phyloP scores from a whole-genome alignment of 2,888 invertebrate species.

The Hololepta plana region DNA sequence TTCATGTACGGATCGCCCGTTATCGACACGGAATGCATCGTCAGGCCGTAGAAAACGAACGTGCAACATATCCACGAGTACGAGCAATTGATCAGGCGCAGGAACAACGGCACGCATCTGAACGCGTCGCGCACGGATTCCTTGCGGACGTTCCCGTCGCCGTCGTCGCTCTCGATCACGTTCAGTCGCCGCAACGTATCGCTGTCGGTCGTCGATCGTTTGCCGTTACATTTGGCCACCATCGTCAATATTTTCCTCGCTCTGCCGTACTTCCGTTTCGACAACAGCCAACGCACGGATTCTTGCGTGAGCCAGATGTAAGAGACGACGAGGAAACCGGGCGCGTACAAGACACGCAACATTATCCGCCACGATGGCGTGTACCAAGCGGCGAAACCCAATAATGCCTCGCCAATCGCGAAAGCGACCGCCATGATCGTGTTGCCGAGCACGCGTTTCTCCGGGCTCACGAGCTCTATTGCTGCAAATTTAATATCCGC shows the following conservation, averaged over 20 bases:
- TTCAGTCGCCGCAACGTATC: too few species aligned
- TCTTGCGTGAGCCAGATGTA: slow-evolving; percentile 49
- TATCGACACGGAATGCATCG: slow-evolving; percentile 53
- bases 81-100: slow-evolving; percentile 41
- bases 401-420: slow-evolving; percentile 45
- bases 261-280: slow-evolving; percentile 32
- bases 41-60: slow-evolving; percentile 61
- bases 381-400: slow-evolving; percentile 48
- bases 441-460: slow-evolving; percentile 51
- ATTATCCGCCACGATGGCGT: slow-evolving; percentile 47
- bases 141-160: slow-evolving; percentile 8
- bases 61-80: slow-evolving; percentile 60
- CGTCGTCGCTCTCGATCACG: slow-evolving; percentile 14
- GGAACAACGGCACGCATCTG: slow-evolving; percentile 31
- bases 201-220: too few species aligned
- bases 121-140: slow-evolving; percentile 26
- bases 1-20: slow-evolving; percentile 57
- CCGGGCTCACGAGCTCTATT: slow-evolving; percentile 58
- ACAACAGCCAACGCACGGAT: slow-evolving; percentile 55
- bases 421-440: slow-evolving; percentile 51
- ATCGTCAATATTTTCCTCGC: slow-evolving; percentile 37
- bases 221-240: slow-evolving; percentile 42
- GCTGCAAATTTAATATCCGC: too few species aligned
- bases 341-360: slow-evolving; percentile 40
- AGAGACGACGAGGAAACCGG: slow-evolving; percentile 45